Conservation (phyloP, 1,140 invertebrate genomes). For the Bombus confusus region DNA sequence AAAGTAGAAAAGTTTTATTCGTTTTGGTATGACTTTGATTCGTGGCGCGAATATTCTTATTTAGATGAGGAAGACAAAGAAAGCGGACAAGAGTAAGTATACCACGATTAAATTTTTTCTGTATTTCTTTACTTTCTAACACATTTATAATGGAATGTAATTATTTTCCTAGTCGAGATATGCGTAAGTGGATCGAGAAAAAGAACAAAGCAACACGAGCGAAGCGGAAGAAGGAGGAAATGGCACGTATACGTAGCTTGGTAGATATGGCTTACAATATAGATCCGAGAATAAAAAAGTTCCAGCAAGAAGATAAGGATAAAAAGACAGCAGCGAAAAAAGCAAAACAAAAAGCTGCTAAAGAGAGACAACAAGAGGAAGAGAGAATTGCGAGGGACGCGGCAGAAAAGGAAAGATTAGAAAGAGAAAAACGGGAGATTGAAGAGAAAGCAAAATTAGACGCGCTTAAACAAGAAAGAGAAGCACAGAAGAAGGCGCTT, state of each 20-base stretch:
- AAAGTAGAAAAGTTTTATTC: conserved; percentile 93
- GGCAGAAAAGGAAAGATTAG: conserved; percentile 85
- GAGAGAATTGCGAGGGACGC: conserved; percentile 88
- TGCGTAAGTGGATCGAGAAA: conserved; percentile 98
- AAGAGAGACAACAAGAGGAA: conserved; percentile 92
- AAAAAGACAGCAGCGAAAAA: conserved; percentile 94
- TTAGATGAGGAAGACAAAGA: conserved; percentile 99
- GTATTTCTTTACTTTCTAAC: neutral
- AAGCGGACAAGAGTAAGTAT: conserved; percentile 91
- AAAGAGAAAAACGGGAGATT: conserved; percentile 92
- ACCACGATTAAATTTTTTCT: neutral
- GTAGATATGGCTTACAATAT: conserved; percentile 97
- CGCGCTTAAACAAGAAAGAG: conserved; percentile 92
- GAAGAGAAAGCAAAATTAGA: conserved; percentile 91
- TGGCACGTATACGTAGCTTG: conserved; percentile 92
- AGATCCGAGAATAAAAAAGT: conserved; percentile 95
- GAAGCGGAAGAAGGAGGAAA: conserved; percentile 98
- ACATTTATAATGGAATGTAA: neutral
- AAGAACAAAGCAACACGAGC: conserved; percentile 96
- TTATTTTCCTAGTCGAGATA: conserved; percentile 87
- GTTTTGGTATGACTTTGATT: conserved; percentile 99
- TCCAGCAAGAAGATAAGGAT: conserved; percentile 97
- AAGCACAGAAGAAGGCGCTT: conserved; percentile 91
- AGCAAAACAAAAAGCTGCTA: conserved; percentile 94
- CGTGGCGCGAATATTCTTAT: conserved; percentile 99